These are phyloP conservation scores for Melanotaenia pygmaea DNA, from an alignment of 2,797 vertebrate genomes.

Conservation along the genomic window DNA sequence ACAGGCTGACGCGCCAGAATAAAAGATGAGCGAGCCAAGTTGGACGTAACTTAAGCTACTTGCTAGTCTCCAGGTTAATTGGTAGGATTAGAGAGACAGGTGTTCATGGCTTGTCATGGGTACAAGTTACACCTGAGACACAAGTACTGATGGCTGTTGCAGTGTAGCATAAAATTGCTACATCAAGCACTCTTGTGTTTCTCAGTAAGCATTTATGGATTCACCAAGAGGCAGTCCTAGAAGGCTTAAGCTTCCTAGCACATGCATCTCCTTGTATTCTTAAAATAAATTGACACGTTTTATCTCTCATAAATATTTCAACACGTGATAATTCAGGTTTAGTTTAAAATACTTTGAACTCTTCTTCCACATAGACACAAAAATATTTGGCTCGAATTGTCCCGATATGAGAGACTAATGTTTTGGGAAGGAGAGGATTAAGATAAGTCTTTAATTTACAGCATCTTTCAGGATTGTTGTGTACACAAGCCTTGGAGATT, in stretches of 20 bases:
- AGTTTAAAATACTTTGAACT: slow-evolving; percentile 28
- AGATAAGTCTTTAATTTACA: slow-evolving; percentile 75
- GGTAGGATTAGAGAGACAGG: slow-evolving; percentile 81
- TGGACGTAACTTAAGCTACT: slow-evolving; percentile 76
- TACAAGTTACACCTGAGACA: slow-evolving; percentile 67
- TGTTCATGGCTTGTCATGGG: slow-evolving; percentile 68
- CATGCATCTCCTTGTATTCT: slow-evolving; percentile 28
- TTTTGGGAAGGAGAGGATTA: slow-evolving; percentile 73
- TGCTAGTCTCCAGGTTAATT: slow-evolving; percentile 77
- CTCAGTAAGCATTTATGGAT: slow-evolving; percentile 16
- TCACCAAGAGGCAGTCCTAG: slow-evolving; percentile 42
- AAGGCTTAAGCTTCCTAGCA: slow-evolving; percentile 23
- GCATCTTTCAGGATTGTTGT: slow-evolving; percentile 72
- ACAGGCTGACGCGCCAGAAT: slow-evolving; percentile 72
- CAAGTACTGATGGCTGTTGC: slow-evolving; percentile 57
- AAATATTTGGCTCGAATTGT: slow-evolving; percentile 52
- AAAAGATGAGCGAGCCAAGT: slow-evolving; percentile 63
- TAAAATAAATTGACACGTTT: slow-evolving; percentile 15
- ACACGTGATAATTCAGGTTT: slow-evolving; percentile 37
- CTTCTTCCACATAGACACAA: slow-evolving; percentile 19
- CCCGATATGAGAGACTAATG: slow-evolving; percentile 67
- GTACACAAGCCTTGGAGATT: slow-evolving; percentile 69
- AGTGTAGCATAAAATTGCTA: slow-evolving; percentile 59
- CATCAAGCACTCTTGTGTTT: slow-evolving; percentile 62
- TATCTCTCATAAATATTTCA: slow-evolving; percentile 39